Evolutionary conservation across 2,113 vertebrate species (phyloP).

Genomic region (Nycticorax nycticorax): DNA sequence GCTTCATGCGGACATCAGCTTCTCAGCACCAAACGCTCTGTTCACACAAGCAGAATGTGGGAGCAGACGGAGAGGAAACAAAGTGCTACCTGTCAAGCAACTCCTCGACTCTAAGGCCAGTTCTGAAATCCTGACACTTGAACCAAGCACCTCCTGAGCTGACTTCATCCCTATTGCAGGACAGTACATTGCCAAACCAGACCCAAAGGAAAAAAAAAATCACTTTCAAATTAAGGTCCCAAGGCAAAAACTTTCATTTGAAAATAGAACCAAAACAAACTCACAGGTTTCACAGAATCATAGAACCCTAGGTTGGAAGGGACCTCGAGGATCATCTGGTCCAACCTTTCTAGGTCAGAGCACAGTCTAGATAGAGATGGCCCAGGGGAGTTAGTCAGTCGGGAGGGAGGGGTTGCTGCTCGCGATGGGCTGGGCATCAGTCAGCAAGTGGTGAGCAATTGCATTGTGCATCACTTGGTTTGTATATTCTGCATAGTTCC

Average conservation of each 20-base stretch:
- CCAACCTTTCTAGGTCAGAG: too few relatives aligned
- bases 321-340: too few relatives aligned
- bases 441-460: too few relatives aligned
- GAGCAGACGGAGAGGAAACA: background rate
- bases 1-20: background rate
- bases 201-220: background rate
- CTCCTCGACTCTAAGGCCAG: background rate
- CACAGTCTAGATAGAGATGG: too few relatives aligned
- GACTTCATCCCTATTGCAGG: background rate
- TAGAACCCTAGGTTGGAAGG: too few relatives aligned
- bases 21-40: background rate
- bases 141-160: background rate
- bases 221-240: background rate
- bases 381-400: too few relatives aligned
- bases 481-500: too few relatives aligned
- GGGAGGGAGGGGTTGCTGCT: too few relatives aligned
- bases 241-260: background rate
- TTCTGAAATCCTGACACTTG: background rate
- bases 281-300: background rate
- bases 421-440: too few relatives aligned
- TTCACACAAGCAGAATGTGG: background rate
- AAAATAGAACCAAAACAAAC: background rate
- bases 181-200: background rate
- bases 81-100: background rate
- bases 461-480: too few relatives aligned